These are phyloP conservation scores for Magallana gigas DNA, from an alignment of 1,140 invertebrate genomes.

Conservation along the genomic window DNA sequence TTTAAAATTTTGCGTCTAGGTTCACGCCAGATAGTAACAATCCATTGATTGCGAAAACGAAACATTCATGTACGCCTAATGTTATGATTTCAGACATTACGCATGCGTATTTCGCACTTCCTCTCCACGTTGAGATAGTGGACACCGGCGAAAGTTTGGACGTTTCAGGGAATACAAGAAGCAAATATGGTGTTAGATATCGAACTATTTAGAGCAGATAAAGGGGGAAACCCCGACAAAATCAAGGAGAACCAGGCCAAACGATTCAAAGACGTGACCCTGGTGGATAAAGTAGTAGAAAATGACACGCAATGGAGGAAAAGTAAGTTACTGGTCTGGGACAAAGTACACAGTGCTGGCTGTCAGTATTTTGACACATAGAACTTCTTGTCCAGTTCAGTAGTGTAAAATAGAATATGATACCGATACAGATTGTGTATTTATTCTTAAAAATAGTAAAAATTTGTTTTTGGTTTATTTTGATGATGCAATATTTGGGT, in stretches of 20 bases:
- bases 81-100: not conserved
- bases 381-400: not conserved
- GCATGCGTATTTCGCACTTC: not conserved
- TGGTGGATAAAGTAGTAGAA: conserved; percentile 95
- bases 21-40: no score
- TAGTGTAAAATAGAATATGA: no score
- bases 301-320: conserved; percentile 95
- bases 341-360: not conserved
- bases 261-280: conserved; percentile 93
- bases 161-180: not conserved
- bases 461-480: no score
- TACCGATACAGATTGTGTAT: no score
- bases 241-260: conserved; percentile 95
- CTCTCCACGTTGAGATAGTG: conserved; percentile 38
- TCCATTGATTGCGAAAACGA: no score
- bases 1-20: no score
- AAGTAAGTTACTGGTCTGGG: conserved; percentile 77
- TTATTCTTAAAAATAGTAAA: no score
- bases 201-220: conserved; percentile 96
- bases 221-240: conserved; percentile 94
- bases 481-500: conserved; percentile 32
- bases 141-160: conserved; percentile 1
- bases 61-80: no score
- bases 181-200: conserved; percentile 96
- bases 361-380: not conserved